These are phyloP conservation scores for Chelonus formosanus DNA, from an alignment of 2,888 invertebrate species.

Conservation along the genomic window DNA sequence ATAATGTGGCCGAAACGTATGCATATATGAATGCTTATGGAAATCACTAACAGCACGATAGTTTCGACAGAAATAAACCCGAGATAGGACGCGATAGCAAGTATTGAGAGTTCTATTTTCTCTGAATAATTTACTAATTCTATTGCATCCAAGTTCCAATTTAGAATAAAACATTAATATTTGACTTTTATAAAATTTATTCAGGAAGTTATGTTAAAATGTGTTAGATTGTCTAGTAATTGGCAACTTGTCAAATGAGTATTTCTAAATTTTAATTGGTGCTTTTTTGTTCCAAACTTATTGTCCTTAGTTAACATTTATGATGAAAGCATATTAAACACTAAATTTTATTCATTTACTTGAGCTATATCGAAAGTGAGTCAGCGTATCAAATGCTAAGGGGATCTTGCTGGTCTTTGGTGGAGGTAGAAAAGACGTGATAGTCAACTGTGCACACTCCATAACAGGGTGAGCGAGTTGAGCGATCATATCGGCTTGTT, in stretches of 20 bases:
- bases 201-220: no score
- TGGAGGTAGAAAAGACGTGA: slow-evolving; percentile 17
- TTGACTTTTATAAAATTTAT: no score
- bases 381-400: not conserved
- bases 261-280: no score
- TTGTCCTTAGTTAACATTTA: no score
- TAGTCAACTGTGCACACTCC: slow-evolving; percentile 31
- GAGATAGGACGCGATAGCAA: slow-evolving; percentile 12
- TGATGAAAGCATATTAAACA: no score
- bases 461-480: slow-evolving; percentile 36
- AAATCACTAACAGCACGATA: slow-evolving; percentile 57
- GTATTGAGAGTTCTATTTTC: slow-evolving; percentile 1
- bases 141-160: no score
- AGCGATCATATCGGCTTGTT: slow-evolving; percentile 64
- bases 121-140: no score
- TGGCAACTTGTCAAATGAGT: no score
- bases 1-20: slow-evolving; percentile 53
- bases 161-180: no score
- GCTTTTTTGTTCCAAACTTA: no score
- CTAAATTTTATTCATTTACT: not conserved
- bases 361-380: not conserved
- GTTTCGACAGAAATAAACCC: slow-evolving; percentile 42
- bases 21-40: slow-evolving; percentile 65
- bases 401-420: not conserved
- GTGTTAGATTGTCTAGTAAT: no score